Percentiles rank a stretch among this genome's conserved stretches.
These are phyloP conservation scores for Lanistes nyassanus DNA, from an alignment of 1,140 invertebrate genomes.

Conservation along the genomic window DNA sequence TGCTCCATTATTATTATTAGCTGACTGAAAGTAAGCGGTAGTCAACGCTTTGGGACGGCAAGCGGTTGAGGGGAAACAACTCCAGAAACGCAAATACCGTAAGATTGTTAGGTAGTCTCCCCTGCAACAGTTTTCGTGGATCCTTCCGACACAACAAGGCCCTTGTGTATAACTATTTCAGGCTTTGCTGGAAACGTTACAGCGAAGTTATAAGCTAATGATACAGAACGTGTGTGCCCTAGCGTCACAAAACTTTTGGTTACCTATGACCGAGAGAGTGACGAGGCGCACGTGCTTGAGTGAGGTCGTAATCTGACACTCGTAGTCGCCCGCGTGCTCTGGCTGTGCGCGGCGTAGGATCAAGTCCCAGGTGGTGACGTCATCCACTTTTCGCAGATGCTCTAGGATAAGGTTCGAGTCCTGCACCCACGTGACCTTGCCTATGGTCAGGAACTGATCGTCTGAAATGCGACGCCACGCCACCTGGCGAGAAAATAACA, in stretches of 20 bases:
- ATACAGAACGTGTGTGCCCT: too few relatives aligned
- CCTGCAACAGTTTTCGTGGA: too few relatives aligned
- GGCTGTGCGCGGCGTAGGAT: conserved; percentile 25
- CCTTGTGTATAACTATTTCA: too few relatives aligned
- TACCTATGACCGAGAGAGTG: conserved; percentile 31
- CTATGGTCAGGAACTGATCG: conserved; percentile 30
- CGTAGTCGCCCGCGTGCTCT: conserved; percentile 33
- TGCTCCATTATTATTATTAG: too few relatives aligned
- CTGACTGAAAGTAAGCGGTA: too few relatives aligned
- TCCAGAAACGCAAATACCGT: too few relatives aligned
- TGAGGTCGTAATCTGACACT: conserved; percentile 29
- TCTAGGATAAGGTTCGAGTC: conserved; percentile 28
- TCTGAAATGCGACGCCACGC: conserved; percentile 27
- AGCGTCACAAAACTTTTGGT: neutral
- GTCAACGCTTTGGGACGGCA: too few relatives aligned
- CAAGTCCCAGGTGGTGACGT: conserved; percentile 30
- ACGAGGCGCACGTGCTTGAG: conserved; percentile 26
- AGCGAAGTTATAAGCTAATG: too few relatives aligned
- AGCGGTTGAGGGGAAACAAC: too few relatives aligned
- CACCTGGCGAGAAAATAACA: conserved; percentile 21
- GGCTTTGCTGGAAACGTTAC: too few relatives aligned
- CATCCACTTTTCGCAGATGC: conserved; percentile 67
- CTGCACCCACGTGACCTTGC: conserved; percentile 33
- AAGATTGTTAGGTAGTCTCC: too few relatives aligned
- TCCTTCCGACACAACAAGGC: too few relatives aligned